Conservation (phyloP, 2,797 vertebrate genomes). For the Hephaestus fuliginosus region DNA sequence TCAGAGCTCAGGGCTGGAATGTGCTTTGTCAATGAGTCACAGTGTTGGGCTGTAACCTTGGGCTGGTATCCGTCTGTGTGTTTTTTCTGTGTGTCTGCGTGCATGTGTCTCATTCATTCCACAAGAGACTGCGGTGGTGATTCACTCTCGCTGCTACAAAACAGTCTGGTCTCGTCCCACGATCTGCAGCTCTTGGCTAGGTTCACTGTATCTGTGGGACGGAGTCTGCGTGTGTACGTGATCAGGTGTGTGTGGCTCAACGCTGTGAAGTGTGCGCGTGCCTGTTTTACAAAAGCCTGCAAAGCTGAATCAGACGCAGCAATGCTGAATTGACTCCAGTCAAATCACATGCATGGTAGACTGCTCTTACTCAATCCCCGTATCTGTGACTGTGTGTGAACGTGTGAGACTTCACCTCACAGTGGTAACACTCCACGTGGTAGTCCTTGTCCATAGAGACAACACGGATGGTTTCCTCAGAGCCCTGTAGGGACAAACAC, state of each 20-base stretch:
- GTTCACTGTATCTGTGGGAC: slow-evolving; percentile 38
- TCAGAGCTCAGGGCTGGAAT: slow-evolving; percentile 64
- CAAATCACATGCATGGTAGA: slow-evolving; percentile 16
- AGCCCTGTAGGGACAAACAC: slow-evolving; percentile 87
- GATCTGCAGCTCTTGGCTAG: slow-evolving; percentile 23
- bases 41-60: slow-evolving; percentile 57
- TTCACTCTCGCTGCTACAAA: slow-evolving; percentile 43
- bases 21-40: slow-evolving; percentile 78
- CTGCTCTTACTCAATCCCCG: slow-evolving; percentile 21
- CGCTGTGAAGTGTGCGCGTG: slow-evolving; percentile 4
- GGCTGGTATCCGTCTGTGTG: slow-evolving; percentile 38
- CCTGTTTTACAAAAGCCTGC: slow-evolving; percentile 18
- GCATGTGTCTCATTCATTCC: slow-evolving; percentile 58
- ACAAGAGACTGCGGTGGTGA: slow-evolving; percentile 47
- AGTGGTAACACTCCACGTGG: slow-evolving; percentile 98
- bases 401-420: slow-evolving; percentile 88
- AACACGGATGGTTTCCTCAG: slow-evolving; percentile 97
- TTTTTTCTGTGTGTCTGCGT: slow-evolving; percentile 18
- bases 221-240: not conserved
- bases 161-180: slow-evolving; percentile 47
- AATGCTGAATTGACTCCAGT: slow-evolving; percentile 20
- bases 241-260: not conserved
- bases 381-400: slow-evolving; percentile 14
- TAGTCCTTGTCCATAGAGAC: slow-evolving; percentile 99
- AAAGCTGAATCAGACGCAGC: slow-evolving; percentile 34